Evolutionary conservation across 92 coral and sea anemone genomes (phyloP).

Genomic region (Phenganax subtilis): DNA sequence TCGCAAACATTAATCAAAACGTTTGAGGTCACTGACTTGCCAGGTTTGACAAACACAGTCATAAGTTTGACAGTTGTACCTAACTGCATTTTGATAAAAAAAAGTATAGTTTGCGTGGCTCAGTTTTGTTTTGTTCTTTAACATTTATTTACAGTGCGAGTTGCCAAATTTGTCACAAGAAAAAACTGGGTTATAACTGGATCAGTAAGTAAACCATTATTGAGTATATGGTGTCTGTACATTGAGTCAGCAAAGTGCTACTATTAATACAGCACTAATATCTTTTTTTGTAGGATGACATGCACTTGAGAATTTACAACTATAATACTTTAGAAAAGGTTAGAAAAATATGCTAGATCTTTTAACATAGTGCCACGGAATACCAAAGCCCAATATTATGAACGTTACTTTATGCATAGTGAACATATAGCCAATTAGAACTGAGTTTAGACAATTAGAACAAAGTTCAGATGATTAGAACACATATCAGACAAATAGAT

Average conservation of each 20-base stretch:
- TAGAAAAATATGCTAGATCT: not conserved
- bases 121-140: not conserved
- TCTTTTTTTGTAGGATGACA: constrained; percentile 68
- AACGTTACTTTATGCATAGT: not conserved
- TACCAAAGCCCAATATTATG: not conserved
- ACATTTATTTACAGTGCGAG: constrained; percentile 62
- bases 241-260: too few species aligned
- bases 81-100: too few species aligned
- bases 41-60: constrained; percentile 54
- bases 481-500: too few species aligned
- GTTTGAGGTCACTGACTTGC: constrained; percentile 96
- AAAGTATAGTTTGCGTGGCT: not conserved
- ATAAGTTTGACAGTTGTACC: too few species aligned
- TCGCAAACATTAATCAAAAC: constrained; percentile 95
- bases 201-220: constrained; percentile 62
- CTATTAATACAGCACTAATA: not conserved
- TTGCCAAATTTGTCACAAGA: constrained; percentile 88
- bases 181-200: constrained; percentile 99
- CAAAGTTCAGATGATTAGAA: too few species aligned
- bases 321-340: constrained; percentile 97
- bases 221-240: not conserved
- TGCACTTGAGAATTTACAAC: constrained; percentile 91
- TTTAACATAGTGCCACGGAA: not conserved
- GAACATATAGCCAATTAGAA: not conserved
- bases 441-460: too few species aligned